Percentiles rank a stretch among this genome's conserved stretches.
These are phyloP conservation scores for Anguilla rostrata DNA, from an alignment of 2,113 vertebrate genomes.

Conservation along the genomic window DNA sequence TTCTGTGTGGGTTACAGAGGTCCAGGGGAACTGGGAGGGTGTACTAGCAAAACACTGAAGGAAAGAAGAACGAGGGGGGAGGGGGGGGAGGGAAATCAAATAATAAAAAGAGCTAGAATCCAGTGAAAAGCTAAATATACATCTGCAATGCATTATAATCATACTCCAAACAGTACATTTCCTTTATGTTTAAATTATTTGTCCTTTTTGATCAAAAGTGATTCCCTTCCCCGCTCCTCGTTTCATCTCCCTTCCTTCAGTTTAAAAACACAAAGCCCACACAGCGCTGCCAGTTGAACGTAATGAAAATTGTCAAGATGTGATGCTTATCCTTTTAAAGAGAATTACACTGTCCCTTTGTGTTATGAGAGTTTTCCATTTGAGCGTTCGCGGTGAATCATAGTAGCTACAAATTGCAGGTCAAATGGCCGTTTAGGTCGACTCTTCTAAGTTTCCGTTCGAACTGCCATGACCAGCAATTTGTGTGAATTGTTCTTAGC, in stretches of 20 bases:
- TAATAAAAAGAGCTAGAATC: slow-evolving; percentile 24
- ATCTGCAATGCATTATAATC: slow-evolving; percentile 74
- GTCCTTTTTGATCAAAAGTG: slow-evolving; percentile 72
- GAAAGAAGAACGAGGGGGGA: slow-evolving; percentile 34
- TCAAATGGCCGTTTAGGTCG: slow-evolving; percentile 68
- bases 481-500: slow-evolving; percentile 48
- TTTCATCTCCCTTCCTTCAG: slow-evolving; percentile 66
- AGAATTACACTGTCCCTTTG: slow-evolving; percentile 54
- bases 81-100: slow-evolving; percentile 4
- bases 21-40: slow-evolving; percentile 53
- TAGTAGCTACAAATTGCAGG: slow-evolving; percentile 69
- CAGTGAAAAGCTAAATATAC: slow-evolving; percentile 65
- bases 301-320: slow-evolving; percentile 71
- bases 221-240: slow-evolving; percentile 53
- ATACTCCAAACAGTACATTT: slow-evolving; percentile 70
- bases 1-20: slow-evolving; percentile 64
- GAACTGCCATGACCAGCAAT: slow-evolving; percentile 62
- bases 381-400: slow-evolving; percentile 61
- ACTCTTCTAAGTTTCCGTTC: slow-evolving; percentile 59
- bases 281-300: slow-evolving; percentile 60
- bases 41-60: slow-evolving; percentile 61
- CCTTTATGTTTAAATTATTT: slow-evolving; percentile 74
- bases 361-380: slow-evolving; percentile 58
- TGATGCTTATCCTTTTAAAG: slow-evolving; percentile 69
- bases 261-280: slow-evolving; percentile 55